phyloP scores from a whole-genome alignment of 2,888 invertebrate species.

The Cancer borealis region DNA sequence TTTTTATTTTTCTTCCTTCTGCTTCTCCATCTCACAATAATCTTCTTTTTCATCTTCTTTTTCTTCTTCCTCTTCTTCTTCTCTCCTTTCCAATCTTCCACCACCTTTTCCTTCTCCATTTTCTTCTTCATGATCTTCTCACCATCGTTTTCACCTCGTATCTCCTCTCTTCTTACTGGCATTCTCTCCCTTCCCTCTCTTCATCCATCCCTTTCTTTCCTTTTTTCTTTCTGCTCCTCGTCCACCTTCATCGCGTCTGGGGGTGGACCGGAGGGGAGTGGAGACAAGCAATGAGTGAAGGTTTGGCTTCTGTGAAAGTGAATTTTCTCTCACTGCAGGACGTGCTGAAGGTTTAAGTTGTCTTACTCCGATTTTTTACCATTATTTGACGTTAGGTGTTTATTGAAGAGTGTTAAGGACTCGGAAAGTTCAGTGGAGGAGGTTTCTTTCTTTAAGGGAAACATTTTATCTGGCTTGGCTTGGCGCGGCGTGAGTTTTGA shows the following conservation, averaged over 20 bases:
- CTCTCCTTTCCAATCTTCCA: background rate
- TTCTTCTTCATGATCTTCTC: background rate
- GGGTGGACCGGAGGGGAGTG: background rate
- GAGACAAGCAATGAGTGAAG: slow-evolving; percentile 16
- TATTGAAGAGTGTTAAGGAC: background rate
- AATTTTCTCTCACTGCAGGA: background rate
- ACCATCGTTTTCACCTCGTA: background rate
- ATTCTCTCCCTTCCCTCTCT: background rate
- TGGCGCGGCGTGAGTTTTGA: background rate
- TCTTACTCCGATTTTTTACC: background rate
- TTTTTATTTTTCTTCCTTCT: too few species aligned
- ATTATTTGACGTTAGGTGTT: slow-evolving; percentile 10
- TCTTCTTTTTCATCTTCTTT: too few species aligned
- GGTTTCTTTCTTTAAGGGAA: background rate
- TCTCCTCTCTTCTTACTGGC: background rate
- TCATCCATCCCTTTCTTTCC: background rate
- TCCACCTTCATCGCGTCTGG: slow-evolving; percentile 10
- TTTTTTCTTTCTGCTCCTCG: background rate
- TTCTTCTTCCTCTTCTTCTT: too few species aligned
- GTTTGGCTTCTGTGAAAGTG: slow-evolving; percentile 2
- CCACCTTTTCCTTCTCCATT: background rate
- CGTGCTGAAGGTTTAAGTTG: background rate
- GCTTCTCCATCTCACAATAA: too few species aligned
- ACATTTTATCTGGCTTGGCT: background rate
- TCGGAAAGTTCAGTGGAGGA: background rate